These are phyloP conservation scores for Nezara viridula DNA, from an alignment of 2,888 invertebrate genomes.

Conservation along the genomic window DNA sequence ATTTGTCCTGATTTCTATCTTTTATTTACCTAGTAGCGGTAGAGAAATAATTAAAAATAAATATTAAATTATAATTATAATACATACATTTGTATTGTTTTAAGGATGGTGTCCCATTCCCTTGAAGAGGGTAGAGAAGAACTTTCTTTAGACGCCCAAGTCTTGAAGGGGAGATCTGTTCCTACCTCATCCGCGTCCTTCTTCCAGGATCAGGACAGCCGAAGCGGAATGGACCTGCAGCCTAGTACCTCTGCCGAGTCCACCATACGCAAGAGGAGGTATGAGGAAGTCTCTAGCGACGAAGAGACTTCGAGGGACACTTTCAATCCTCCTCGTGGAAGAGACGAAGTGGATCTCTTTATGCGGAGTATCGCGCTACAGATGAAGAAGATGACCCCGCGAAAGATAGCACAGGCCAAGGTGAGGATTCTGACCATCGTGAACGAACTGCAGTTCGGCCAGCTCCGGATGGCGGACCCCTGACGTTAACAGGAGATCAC, in stretches of 20 bases:
- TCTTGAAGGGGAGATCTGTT: not conserved
- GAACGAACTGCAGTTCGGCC: constrained; percentile 35
- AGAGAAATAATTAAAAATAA: no score
- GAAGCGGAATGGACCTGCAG: not conserved
- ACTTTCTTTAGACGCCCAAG: not conserved
- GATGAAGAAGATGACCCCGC: not conserved
- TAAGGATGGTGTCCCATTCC: not conserved
- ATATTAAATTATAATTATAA: not conserved
- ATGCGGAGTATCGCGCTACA: constrained; percentile 10
- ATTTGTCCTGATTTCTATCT: no score
- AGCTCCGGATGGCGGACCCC: not conserved
- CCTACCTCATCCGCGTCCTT: not conserved
- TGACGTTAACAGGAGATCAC: not conserved
- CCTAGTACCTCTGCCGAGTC: not conserved
- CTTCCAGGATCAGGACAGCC: not conserved
- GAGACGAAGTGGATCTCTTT: constrained; percentile 16
- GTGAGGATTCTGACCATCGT: constrained; percentile 25
- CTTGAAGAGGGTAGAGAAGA: not conserved
- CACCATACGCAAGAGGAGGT: constrained; percentile 11
- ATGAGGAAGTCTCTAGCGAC: not conserved
- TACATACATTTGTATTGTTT: not conserved
- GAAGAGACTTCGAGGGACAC: not conserved
- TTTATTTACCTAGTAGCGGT: no score
- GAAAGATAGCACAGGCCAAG: not conserved
- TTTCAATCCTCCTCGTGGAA: not conserved